phyloP scores from a whole-genome alignment of 2,113 vertebrate genomes.

The Carlito syrichta region DNA sequence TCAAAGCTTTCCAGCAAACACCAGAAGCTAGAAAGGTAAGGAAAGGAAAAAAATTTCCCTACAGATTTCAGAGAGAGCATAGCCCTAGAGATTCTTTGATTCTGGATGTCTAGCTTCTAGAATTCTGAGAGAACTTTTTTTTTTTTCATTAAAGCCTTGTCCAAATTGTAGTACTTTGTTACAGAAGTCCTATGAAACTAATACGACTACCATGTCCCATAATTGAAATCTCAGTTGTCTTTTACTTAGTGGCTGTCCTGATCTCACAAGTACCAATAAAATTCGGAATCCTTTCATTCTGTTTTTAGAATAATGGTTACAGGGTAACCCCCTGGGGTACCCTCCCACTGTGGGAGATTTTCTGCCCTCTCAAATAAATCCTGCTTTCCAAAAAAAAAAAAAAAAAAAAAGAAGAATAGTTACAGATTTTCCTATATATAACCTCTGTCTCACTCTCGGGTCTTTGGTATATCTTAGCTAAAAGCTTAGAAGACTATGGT shows the following conservation, averaged over 20 bases:
- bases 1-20: background rate
- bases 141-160: background rate
- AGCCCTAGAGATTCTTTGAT: no score
- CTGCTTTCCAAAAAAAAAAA: no score
- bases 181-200: background rate
- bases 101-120: background rate
- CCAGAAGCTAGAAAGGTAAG: background rate
- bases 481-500: background rate
- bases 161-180: background rate
- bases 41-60: no score
- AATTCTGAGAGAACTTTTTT: background rate
- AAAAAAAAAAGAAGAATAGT: no score
- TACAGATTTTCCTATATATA: no score
- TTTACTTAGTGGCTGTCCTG: background rate
- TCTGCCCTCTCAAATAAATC: no score
- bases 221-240: background rate
- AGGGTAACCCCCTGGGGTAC: no score
- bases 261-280: background rate
- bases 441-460: no score
- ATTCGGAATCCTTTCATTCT: background rate
- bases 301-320: background rate
- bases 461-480: background rate
- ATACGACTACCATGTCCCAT: background rate
- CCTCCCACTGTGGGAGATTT: no score
- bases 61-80: background rate